Conservation (phyloP, 2,888 invertebrate genomes). For the Drosophila paracracens region DNA sequence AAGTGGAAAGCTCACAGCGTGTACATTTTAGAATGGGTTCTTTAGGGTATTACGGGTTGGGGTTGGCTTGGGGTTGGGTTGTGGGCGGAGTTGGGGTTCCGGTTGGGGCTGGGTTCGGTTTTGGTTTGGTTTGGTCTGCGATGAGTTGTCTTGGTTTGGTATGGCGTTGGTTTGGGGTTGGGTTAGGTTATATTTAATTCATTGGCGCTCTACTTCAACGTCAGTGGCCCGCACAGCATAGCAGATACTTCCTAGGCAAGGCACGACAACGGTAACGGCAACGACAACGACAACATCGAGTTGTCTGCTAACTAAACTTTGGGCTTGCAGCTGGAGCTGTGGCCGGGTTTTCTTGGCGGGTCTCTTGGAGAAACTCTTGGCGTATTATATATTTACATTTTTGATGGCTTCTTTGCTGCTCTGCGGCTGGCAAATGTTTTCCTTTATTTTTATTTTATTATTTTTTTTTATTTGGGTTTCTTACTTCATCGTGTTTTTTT, state of each 20-base stretch:
- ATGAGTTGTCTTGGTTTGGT: constrained; percentile 14
- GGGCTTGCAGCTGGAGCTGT: constrained; percentile 1
- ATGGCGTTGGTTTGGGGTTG: constrained; percentile 5
- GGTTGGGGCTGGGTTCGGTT: neutral
- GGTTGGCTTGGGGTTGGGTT: neutral
- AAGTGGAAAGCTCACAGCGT: constrained; percentile 73
- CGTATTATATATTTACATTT: constrained; percentile 75
- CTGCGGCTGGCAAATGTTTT: constrained; percentile 49
- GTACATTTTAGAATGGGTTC: constrained; percentile 73
- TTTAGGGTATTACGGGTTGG: constrained; percentile 21
- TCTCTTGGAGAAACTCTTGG: constrained; percentile 28
- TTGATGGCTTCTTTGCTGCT: constrained; percentile 62
- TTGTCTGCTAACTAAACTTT: constrained; percentile 31
- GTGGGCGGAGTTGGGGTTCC: constrained; percentile 2
- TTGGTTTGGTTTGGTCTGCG: neutral
- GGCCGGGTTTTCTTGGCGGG: constrained; percentile 5
- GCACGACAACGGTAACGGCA: constrained; percentile 40
- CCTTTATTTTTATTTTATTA: constrained; percentile 4
- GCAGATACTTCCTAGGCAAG: constrained; percentile 52
- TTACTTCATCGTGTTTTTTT: constrained; percentile 9
- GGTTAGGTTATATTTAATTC: constrained; percentile 71
- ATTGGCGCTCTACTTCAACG: constrained; percentile 76
- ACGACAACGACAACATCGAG: constrained; percentile 21
- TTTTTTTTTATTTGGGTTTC: constrained; percentile 10
- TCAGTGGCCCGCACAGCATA: constrained; percentile 39